Conservation (phyloP, 2,888 invertebrate genomes). For the Euspilapteryx auroguttella region DNA sequence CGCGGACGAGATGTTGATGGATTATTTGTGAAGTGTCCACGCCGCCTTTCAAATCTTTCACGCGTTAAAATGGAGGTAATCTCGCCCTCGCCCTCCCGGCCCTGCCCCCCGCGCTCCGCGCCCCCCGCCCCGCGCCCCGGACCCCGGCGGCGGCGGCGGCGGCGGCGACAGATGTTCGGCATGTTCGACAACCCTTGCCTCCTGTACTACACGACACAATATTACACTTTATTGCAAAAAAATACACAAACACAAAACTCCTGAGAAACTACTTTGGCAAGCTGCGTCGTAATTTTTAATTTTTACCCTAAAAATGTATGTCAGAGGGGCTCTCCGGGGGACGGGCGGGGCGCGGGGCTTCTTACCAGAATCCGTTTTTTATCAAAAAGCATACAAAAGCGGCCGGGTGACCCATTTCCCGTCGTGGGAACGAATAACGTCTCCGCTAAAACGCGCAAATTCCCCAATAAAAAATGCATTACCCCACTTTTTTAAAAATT, state of each 20-base stretch:
- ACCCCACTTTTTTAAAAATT: slow-evolving; percentile 54
- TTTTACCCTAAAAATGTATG: slow-evolving; percentile 54
- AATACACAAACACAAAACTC: slow-evolving; percentile 24
- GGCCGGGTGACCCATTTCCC: slow-evolving; percentile 58
- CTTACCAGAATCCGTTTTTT: slow-evolving; percentile 48
- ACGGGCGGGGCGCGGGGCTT: slow-evolving; percentile 22
- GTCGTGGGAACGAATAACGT: slow-evolving; percentile 60
- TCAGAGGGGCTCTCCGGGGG: slow-evolving; percentile 27
- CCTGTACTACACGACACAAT: slow-evolving; percentile 33
- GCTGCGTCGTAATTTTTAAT: slow-evolving; percentile 48
- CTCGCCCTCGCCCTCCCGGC: slow-evolving; percentile 18
- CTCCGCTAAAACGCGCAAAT: slow-evolving; percentile 27
- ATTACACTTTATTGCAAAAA: slow-evolving; percentile 24
- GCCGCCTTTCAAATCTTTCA: slow-evolving; percentile 53
- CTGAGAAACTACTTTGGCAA: slow-evolving; percentile 49
- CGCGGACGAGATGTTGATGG: slow-evolving; percentile 44
- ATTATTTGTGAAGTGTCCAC: slow-evolving; percentile 57
- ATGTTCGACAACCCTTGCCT: slow-evolving; percentile 27
- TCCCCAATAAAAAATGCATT: slow-evolving; percentile 55
- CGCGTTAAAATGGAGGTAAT: slow-evolving; percentile 59
- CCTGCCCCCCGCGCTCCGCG: slow-evolving; percentile 12
- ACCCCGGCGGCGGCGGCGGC: slow-evolving; percentile 9
- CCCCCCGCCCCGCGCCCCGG: slow-evolving; percentile 9
- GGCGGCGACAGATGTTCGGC: slow-evolving; percentile 32
- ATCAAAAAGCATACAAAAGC: slow-evolving; percentile 45